phyloP scores from a whole-genome alignment of 64 coral and sea anemone species.

The Orbicella faveolata region DNA sequence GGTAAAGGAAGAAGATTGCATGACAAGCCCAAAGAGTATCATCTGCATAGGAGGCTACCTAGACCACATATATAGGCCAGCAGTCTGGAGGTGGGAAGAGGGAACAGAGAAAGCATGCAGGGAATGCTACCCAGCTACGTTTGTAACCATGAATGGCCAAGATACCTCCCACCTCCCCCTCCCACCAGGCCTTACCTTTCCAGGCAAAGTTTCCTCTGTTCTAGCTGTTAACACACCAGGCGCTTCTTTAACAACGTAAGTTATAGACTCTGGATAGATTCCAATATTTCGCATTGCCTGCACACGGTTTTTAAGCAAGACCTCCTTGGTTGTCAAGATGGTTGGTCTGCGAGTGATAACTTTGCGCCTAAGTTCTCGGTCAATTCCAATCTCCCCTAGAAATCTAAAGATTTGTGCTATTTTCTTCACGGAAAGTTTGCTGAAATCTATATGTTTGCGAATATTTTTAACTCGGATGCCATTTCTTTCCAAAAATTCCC shows the following conservation, averaged over 20 bases:
- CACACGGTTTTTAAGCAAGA: slow-evolving; percentile 30
- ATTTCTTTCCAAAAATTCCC: slow-evolving; percentile 22
- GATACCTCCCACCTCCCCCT: too few species aligned
- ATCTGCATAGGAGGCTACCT: too few species aligned
- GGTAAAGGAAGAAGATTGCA: too few species aligned
- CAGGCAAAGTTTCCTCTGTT: slow-evolving; percentile 44
- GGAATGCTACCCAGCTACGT: too few species aligned
- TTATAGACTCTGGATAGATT: slow-evolving; percentile 38
- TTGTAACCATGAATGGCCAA: too few species aligned
- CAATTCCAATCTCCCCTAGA: slow-evolving; percentile 45
- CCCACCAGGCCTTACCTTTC: slow-evolving; percentile 16
- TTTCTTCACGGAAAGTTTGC: slow-evolving; percentile 30
- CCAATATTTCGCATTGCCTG: slow-evolving; percentile 38
- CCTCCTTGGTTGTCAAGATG: slow-evolving; percentile 36
- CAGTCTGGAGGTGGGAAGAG: too few species aligned
- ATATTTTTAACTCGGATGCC: slow-evolving; percentile 30
- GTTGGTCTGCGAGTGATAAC: slow-evolving; percentile 36
- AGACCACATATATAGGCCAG: too few species aligned
- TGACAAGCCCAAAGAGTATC: too few species aligned
- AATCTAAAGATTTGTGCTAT: slow-evolving; percentile 32
- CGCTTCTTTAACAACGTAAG: slow-evolving; percentile 47
- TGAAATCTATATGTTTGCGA: slow-evolving; percentile 28
- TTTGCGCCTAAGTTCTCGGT: not conserved
- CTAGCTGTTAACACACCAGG: slow-evolving; percentile 59
- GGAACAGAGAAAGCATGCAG: too few species aligned